Base-by-base conservation (phyloP, 2,888 invertebrate genomes). In the Yponomeuta sedellus region DNA sequence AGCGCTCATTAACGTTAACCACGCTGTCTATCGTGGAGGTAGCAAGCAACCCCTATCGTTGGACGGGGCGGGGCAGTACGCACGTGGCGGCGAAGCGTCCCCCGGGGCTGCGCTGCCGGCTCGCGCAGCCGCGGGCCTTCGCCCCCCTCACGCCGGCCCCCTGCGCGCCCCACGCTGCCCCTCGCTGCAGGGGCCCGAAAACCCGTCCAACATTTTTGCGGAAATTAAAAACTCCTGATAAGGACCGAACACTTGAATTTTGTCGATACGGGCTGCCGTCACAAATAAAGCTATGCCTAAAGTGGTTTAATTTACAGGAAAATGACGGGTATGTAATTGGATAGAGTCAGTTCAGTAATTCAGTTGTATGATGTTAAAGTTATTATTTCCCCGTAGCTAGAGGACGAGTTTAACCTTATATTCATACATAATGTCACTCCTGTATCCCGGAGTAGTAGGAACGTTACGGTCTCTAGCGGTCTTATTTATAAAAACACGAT, bases 1-100 rank as follows among this genome's bases (percentile, higher is more conserved):
- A 79, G 81, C 77, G 79, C 77, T 81, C 82, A 80, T 85, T 86
- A 85, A 85, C 82, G 80, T 85, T 86, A 85, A 85, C 86, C 81
- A 81, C 77, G 78, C 78, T 77, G 80, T 72, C 69, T 63, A 44
- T 44, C 71, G 66, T 68, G 72, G 71, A 68, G 74, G 11, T 25
- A 59, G 59, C 59, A 59, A 25, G 63, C 63, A 20, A 6, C 20
- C 44, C 40, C 59, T 59, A 59, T 19, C 71, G 70, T 68, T 74
- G 73, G 72, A 68, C 74, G 74, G 72, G 71, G 70, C 69, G 68
- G 69, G 73, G 74, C 72, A 72, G 74, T 71, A 70, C 69, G 73
- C 72, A 70, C 69, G 73, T 69, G 71, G 67, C 70, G 20, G 75
- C 78, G 81, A 79, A 75, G 71, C 74, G 77, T 80, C 81, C 80